A percentile compares a stretch with the other conserved stretches of the same genome.
These are phyloP conservation scores for Triops longicaudatus DNA, from an alignment of 1,140 invertebrate genomes.

Conservation along the genomic window DNA sequence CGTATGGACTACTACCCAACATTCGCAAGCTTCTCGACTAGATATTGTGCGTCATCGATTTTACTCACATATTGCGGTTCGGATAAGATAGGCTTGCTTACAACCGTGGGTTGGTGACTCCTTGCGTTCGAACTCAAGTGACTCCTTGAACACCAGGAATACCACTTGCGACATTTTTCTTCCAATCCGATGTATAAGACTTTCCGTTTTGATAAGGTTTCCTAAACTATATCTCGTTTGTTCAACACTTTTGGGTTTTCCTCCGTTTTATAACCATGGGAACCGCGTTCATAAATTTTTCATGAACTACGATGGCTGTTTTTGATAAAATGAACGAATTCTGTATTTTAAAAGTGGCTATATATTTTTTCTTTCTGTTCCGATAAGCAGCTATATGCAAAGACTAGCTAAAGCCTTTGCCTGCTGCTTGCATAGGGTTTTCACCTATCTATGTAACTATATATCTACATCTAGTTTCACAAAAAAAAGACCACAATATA, in stretches of 20 bases:
- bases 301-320: neutral
- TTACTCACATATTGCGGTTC: no score
- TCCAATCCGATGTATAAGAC: no score
- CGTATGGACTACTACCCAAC: no score
- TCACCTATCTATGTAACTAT: neutral
- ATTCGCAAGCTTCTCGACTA: no score
- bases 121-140: no score
- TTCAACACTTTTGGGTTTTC: neutral
- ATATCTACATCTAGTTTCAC: neutral
- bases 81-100: no score
- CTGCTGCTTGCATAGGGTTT: neutral
- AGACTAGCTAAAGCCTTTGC: slow-evolving; percentile 10
- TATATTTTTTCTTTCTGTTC: neutral
- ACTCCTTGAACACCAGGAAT: no score
- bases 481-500: neutral
- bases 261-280: neutral
- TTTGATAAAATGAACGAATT: neutral
- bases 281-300: neutral
- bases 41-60: no score
- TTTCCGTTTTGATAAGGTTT: no score
- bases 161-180: no score
- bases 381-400: neutral
- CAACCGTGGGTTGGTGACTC: no score
- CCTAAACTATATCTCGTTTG: neutral
- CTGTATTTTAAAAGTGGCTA: neutral